phyloP scores from a whole-genome alignment of 2,113 vertebrate species.

The Prinia subflava region DNA sequence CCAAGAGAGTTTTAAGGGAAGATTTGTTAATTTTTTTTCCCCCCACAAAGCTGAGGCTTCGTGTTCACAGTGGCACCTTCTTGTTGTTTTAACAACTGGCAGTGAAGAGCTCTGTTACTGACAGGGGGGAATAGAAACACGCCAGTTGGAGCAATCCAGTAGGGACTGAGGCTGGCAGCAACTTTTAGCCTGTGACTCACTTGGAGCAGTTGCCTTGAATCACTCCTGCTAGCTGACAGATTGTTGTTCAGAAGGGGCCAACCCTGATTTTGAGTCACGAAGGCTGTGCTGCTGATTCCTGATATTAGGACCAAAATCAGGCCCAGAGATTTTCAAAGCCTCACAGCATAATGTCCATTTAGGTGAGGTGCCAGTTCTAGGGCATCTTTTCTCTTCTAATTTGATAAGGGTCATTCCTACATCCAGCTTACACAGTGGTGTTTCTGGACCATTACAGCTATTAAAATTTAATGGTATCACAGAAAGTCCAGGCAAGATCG shows the following conservation, averaged over 20 bases:
- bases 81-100: neutral
- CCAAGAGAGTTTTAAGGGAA: neutral
- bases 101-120: neutral
- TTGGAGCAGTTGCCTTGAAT: neutral
- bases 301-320: neutral
- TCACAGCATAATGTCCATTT: neutral
- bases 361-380: neutral
- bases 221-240: neutral
- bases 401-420: neutral
- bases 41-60: neutral
- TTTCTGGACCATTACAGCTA: neutral
- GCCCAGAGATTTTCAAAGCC: neutral
- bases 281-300: neutral
- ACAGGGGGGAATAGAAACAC: neutral
- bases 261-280: neutral
- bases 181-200: neutral
- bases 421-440: neutral
- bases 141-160: neutral
- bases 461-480: neutral
- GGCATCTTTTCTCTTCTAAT: neutral
- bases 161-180: neutral
- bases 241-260: neutral
- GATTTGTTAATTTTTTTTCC: fast-evolving
- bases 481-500: neutral
- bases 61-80: neutral